Evolutionary conservation across 2,113 vertebrate species (phyloP).

Genomic region (Aythya baeri): DNA sequence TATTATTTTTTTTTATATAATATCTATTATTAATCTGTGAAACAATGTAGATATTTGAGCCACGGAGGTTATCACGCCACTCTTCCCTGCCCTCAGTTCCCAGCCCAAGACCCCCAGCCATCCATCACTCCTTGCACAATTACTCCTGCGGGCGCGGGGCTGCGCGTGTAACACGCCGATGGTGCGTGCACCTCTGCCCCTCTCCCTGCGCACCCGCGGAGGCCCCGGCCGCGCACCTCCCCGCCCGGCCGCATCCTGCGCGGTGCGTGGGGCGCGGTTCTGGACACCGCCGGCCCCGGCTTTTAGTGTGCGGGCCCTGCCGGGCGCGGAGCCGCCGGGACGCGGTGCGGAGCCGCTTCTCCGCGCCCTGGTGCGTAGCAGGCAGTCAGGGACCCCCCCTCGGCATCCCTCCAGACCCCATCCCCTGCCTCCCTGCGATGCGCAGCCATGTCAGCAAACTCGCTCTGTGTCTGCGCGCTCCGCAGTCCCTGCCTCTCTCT

Average conservation of each 20-base stretch:
- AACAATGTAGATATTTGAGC: slow-evolving; percentile 18
- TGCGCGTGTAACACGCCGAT: too few species aligned
- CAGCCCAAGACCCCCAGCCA: not conserved
- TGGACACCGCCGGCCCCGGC: too few species aligned
- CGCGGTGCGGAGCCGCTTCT: too few species aligned
- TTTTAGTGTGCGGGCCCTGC: too few species aligned
- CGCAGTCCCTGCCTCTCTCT: too few species aligned
- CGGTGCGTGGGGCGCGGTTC: not conserved
- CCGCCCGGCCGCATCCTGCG: not conserved
- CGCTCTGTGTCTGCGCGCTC: not conserved
- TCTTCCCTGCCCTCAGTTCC: not conserved
- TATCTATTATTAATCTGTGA: slow-evolving; percentile 56
- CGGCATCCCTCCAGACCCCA: not conserved
- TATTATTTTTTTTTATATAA: not conserved
- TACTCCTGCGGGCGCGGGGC: not conserved
- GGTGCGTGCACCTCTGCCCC: too few species aligned
- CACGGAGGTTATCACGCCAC: not conserved
- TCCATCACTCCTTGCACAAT: not conserved
- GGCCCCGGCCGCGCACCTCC: too few species aligned
- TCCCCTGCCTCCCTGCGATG: not conserved
- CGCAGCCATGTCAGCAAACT: slow-evolving; percentile 36
- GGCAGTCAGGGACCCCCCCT: too few species aligned
- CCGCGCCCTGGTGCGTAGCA: too few species aligned
- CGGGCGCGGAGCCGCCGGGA: too few species aligned
- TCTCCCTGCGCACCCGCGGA: too few species aligned